These are phyloP conservation scores for Aselliscus stoliczkanus DNA, from an alignment of 2,797 vertebrate genomes.

Conservation along the genomic window DNA sequence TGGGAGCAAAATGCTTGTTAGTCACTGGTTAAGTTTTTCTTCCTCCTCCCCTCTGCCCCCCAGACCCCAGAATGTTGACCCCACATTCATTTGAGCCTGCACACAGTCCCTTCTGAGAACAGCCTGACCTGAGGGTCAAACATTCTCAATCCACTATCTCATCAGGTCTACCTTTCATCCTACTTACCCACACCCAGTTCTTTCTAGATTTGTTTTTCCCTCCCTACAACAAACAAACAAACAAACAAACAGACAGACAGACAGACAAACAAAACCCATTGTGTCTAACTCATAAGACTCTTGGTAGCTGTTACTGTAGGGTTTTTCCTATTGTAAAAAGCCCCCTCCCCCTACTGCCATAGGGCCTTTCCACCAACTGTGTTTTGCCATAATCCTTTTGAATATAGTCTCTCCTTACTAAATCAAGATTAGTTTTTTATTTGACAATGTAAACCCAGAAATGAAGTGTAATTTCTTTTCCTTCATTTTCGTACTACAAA, in stretches of 20 bases:
- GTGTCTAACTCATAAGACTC: neutral
- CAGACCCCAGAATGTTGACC: neutral
- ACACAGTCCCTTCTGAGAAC: neutral
- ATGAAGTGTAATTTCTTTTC: neutral
- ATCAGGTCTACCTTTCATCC: neutral
- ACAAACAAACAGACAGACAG: neutral
- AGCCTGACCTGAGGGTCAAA: neutral
- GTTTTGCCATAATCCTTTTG: neutral
- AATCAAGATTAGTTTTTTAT: neutral
- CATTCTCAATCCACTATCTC: neutral
- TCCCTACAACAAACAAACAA: neutral
- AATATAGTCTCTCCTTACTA: neutral
- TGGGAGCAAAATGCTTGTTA: neutral
- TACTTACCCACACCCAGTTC: neutral
- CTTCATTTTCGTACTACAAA: neutral
- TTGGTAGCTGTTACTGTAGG: neutral
- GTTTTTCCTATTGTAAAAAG: neutral
- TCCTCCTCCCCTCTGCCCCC: neutral
- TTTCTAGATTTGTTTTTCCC: neutral
- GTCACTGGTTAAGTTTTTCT: neutral
- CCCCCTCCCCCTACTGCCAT: too few relatives aligned
- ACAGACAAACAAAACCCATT: neutral
- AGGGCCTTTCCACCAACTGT: neutral
- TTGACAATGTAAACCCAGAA: neutral
- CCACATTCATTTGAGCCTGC: neutral